Base-by-base conservation (phyloP, 2,797 vertebrate genomes). In the Poecilia velifera region DNA sequence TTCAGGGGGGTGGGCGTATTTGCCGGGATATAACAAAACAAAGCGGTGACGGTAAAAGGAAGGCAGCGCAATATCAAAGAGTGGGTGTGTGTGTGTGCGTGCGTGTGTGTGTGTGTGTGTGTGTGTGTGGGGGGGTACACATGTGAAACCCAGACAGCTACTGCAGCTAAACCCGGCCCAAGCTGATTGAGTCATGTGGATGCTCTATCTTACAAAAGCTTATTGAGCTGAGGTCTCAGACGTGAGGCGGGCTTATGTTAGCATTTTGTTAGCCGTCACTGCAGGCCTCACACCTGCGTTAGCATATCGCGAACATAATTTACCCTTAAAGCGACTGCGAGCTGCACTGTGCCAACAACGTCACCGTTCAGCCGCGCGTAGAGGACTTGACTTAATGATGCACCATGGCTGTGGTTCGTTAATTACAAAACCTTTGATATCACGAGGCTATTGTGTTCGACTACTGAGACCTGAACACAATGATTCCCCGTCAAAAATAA, bases 351-450 rank as follows among this genome's bases (percentile, higher is more conserved):
- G 75, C 49, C 43, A 72, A 70, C 79, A 72, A 28, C 34, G 78
- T 82, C 71, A 71, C 31, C 46, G 46, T 22, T 55, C 36, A 62
- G 68, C 71, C 41, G 68, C 31, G 16, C 43, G 77, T 22, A 49
- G 14, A 73, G 59, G 31, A 51, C 76, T 82, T 43, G 74, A 72
- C 82, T 74, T 6, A 2, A 76, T 72, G 70, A 62, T 39, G 16
- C 43, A 72, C 66, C 45, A 8, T 66, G 34, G 53, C 36, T 76
- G 74, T 76, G 72, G 70, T 85, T 88, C 76, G 79, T 84, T 86
- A 81, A 85, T 85, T 74, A 78, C 76, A 53, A 76, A 84, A 57
- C 74, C 64, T 81, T 57, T 64, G 53, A 68, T 72, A 66, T 49
- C 59, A 47, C 75, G 14, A 62, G 76, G 55, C 66, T 74, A 59